Conservation (phyloP, 2,888 invertebrate genomes). For the Tuberolachnus salignus region DNA sequence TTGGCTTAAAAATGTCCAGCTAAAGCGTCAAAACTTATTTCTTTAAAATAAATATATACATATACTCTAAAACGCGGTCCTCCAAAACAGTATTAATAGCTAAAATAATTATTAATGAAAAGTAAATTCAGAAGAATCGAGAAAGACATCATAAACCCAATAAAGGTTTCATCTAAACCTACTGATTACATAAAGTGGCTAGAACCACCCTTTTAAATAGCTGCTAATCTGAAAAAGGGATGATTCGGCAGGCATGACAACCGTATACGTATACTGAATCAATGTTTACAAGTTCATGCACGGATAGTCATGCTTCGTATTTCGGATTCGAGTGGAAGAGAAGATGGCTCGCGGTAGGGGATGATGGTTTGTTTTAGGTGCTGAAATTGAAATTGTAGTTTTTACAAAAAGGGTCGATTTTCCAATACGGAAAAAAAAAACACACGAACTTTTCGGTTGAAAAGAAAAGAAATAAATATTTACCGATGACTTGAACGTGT, state of each 20-base stretch:
- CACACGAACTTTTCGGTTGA: slow-evolving; percentile 27
- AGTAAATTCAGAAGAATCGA: not conserved
- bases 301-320: slow-evolving; percentile 51
- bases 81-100: not conserved
- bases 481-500: slow-evolving; percentile 45
- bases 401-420: slow-evolving; percentile 40
- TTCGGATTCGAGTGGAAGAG: slow-evolving; percentile 36
- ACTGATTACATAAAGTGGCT: slow-evolving; percentile 49
- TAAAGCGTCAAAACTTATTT: not conserved
- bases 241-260: slow-evolving; percentile 55
- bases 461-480: slow-evolving; percentile 44
- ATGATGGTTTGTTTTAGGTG: slow-evolving; percentile 53
- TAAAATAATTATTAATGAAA: slow-evolving; percentile 12
- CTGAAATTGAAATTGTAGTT: slow-evolving; percentile 48
- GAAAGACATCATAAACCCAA: slow-evolving; percentile 26
- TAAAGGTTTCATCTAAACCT: slow-evolving; percentile 23
- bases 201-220: slow-evolving; percentile 52
- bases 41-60: not conserved
- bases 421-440: slow-evolving; percentile 32
- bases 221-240: slow-evolving; percentile 56
- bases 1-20: too few species aligned
- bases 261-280: slow-evolving; percentile 55
- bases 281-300: slow-evolving; percentile 56
- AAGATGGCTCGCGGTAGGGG: not conserved
- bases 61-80: not conserved